Conservation (phyloP, 2,888 invertebrate species). For the Neelides folsomi region DNA sequence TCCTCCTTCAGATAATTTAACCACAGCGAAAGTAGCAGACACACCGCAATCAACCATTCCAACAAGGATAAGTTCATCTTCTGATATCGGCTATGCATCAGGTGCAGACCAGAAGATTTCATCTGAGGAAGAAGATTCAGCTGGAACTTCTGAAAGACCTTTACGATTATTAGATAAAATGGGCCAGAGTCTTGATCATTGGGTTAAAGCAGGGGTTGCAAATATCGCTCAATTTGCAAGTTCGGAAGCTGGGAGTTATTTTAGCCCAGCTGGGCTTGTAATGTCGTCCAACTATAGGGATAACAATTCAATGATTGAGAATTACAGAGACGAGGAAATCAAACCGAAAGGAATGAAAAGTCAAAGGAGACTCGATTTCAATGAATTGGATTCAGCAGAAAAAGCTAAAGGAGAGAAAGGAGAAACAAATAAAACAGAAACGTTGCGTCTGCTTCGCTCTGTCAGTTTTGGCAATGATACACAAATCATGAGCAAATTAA, state of each 20-base stretch:
- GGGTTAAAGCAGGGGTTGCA: conserved; percentile 31
- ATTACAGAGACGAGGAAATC: conserved; percentile 19
- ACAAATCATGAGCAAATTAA: conserved; percentile 44
- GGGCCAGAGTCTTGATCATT: conserved; percentile 33
- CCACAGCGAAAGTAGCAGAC: background rate
- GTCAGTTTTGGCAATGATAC: conserved; percentile 70
- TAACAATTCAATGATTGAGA: conserved; percentile 10
- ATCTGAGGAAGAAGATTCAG: conserved; percentile 21
- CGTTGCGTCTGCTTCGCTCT: conserved; percentile 38
- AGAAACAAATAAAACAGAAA: conserved; percentile 17
- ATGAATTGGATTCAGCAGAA: conserved; percentile 4
- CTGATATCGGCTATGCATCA: conserved; percentile 42
- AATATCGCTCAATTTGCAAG: conserved; percentile 25
- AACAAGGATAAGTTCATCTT: conserved; percentile 33
- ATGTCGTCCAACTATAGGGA: conserved; percentile 23
- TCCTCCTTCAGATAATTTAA: background rate
- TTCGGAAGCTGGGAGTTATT: conserved; percentile 23
- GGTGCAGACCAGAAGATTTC: conserved; percentile 38
- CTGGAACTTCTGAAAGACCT: conserved; percentile 16
- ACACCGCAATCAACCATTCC: conserved; percentile 11
- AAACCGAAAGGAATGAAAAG: conserved; percentile 12
- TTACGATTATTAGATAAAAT: conserved; percentile 31
- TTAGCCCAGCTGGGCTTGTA: conserved; percentile 28
- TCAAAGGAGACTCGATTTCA: conserved; percentile 17
- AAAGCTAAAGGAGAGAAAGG: conserved; percentile 11